Base-by-base conservation (phyloP, 2,888 invertebrate genomes). In the Rhaphigaster nebulosa region DNA sequence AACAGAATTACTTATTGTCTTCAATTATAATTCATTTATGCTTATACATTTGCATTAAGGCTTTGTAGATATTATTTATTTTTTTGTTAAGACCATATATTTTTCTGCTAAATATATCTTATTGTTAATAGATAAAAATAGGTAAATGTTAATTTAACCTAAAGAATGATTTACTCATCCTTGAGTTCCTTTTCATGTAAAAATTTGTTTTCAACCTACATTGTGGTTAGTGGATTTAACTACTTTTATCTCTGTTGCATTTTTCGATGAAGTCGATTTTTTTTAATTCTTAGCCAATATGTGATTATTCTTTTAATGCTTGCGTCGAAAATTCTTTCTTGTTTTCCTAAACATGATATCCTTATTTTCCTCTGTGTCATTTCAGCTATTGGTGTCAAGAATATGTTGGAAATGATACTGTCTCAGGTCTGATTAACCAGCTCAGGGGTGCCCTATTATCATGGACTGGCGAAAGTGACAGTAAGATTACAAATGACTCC, bases 391-490 rank as follows among this genome's bases (percentile, higher is more conserved):
- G 88, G 13, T 97, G 97, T 94, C 97, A 97, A 94, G 97, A 97
- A 93, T 97, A 96, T 94, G 95, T 97, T 90, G 95, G 95, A 92
- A 96, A 97, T 94, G 97, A 97, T 93, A 95, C 96, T 76, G 94
- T 95, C 92, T 94, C 94, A 92, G 94, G 94, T 84, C 94, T 94
- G 92, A 94, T 96, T 93, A 94, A 95, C 93, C 95, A 95, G 93
- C 94, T 96, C 93, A 94, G 96, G 84, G 95, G 92, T 54, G 70
- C 90, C n/a, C 60, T 92, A 50, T 87, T 90, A 45, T 80, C 80
- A 13, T 84, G 88, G 76, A 60, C 41, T 41, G 90, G 87, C 26
- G 60, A 70, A 26, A 50, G 65, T 60, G 90, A 90, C 84, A 87
- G 87, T 41, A 84, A 90, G 65, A 89, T 88, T 38, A 88, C 90